A percentile compares a stretch with the other conserved stretches of the same genome.
Evolutionary conservation across 1,140 invertebrate genomes (phyloP).

Genomic region (Zeugodacus cucurbitae): DNA sequence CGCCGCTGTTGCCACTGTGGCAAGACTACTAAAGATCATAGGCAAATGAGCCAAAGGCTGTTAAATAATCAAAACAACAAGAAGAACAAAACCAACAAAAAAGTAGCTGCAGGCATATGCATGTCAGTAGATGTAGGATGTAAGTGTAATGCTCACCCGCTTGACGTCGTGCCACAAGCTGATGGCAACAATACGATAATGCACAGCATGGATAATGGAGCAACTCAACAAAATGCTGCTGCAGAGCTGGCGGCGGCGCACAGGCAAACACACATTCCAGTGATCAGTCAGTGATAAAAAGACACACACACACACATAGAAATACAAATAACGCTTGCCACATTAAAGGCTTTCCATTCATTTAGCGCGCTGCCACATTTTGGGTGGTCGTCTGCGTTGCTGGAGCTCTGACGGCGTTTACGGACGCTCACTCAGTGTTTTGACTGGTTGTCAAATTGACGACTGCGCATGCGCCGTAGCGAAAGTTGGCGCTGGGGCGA

Average conservation of each 20-base stretch:
- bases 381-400: background rate
- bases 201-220: constrained; percentile 18
- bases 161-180: background rate
- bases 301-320: background rate
- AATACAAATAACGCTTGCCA: background rate
- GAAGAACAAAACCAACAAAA: background rate
- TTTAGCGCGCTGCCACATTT: background rate
- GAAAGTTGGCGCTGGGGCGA: background rate
- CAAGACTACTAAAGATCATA: background rate
- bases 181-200: constrained; percentile 6
- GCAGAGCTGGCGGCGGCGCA: background rate
- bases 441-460: background rate
- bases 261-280: background rate
- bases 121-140: background rate
- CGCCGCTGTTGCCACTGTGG: background rate
- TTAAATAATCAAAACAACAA: background rate
- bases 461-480: background rate
- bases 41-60: background rate
- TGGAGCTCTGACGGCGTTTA: background rate
- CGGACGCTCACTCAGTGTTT: background rate
- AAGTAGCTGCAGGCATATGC: background rate
- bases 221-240: background rate
- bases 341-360: background rate
- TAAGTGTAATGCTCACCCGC: background rate
- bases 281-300: background rate